Conservation (phyloP, 2,888 invertebrate species). For the Punctoribates punctum region DNA sequence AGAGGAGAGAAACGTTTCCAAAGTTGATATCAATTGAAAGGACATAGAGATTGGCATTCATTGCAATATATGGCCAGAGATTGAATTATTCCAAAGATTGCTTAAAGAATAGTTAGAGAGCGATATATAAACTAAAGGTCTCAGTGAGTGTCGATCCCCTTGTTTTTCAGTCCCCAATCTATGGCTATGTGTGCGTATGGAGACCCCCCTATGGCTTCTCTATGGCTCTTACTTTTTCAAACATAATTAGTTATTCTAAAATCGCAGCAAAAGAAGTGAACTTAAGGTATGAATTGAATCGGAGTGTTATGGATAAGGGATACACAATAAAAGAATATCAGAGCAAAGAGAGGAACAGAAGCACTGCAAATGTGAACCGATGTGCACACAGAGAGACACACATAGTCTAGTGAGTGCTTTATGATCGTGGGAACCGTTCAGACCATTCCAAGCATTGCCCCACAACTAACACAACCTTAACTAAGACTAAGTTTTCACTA, state of each 20-base stretch:
- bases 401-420: constrained; percentile 29
- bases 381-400: neutral
- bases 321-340: neutral
- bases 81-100: constrained; percentile 27
- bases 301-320: constrained; percentile 37
- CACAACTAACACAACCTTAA: neutral
- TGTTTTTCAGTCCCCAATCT: constrained; percentile 27
- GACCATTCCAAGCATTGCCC: constrained; percentile 20
- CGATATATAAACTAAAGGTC: constrained; percentile 7
- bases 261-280: constrained; percentile 30
- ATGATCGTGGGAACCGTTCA: constrained; percentile 34
- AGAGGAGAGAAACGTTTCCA: neutral
- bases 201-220: constrained; percentile 38
- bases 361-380: neutral
- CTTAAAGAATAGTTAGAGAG: constrained; percentile 27
- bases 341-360: constrained; percentile 13
- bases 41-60: constrained; percentile 28
- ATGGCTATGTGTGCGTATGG: neutral
- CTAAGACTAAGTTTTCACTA: constrained; percentile 9
- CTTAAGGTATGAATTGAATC: constrained; percentile 35
- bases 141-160: constrained; percentile 18
- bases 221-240: constrained; percentile 35
- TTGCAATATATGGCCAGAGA: neutral
- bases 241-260: constrained; percentile 37
- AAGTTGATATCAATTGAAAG: constrained; percentile 33